Base-by-base conservation (phyloP, 37 sponge, comb jelly and placozoan genomes). In the Oscarella lobularis region DNA sequence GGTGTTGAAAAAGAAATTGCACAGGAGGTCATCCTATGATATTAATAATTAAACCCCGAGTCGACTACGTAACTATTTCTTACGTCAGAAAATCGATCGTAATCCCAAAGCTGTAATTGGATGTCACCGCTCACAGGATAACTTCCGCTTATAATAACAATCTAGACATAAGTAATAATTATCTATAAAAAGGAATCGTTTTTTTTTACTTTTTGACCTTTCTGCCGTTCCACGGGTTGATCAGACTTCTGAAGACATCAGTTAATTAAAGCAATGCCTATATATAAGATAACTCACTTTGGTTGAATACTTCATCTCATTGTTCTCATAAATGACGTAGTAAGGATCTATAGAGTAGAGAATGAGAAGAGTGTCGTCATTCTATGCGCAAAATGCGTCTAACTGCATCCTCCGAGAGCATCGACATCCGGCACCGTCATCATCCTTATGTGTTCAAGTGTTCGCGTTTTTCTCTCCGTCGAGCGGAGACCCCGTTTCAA, bases 351-450 rank as follows among this genome's bases (percentile, higher is more conserved):
- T 34, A 33, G 40, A 20, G 39, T n/a, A 72, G 34, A 72, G 73
- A n/a, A 27, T 29, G 38, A 72, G 73, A 20, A 34, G 14, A 68
- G 33, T 68, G 9, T 68, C 3, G 14, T 9, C 3, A 4, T 3
- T n/a, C n/a, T n/a, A n/a, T n/a, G n/a, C n/a, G n/a, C n/a, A n/a
- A n/a, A n/a, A n/a, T n/a, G n/a, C n/a, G n/a, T n/a, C n/a, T 80
- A 36, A 80, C 81, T 80, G 75, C 81, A 80, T 33, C 81, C 81
- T 74, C 81, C 81, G 74, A 73, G 41, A 38, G 66, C 31, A 67
- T 80, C 81, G 66, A 80, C 72, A 54, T 55, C 33, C 2, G 81
- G 81, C 2, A 80, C 66, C 31, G 81, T 80, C 27, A 41, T n/a
- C 81, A 80, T 80, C 55, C 72, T 54, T 2, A 80, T 73, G 9